Percentiles rank a stretch among this genome's conserved stretches.
Conservation (phyloP, 2,888 invertebrate species). For the Epicampocera succincta region DNA sequence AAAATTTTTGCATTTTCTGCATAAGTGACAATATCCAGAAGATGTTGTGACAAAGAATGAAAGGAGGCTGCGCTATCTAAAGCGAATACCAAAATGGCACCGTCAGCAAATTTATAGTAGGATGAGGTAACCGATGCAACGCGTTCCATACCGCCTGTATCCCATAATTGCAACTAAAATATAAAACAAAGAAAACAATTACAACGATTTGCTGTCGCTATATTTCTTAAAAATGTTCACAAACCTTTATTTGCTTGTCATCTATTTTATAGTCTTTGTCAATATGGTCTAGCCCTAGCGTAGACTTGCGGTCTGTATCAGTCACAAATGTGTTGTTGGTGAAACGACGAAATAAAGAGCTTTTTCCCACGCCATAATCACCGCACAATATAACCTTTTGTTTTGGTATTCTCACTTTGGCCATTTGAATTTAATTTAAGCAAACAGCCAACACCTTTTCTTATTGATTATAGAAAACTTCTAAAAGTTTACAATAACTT, state of each 20-base stretch:
- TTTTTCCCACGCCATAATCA: slow-evolving; percentile 97
- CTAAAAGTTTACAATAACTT: slow-evolving; percentile 13
- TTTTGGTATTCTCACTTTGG: slow-evolving; percentile 90
- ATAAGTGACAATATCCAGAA: slow-evolving; percentile 95
- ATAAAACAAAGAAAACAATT: neutral
- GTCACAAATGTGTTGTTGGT: slow-evolving; percentile 87
- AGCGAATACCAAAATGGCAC: slow-evolving; percentile 95
- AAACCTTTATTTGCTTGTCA: slow-evolving; percentile 84
- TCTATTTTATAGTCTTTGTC: slow-evolving; percentile 89
- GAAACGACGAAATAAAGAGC: slow-evolving; percentile 94
- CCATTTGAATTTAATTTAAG: slow-evolving; percentile 83
- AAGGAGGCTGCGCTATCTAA: slow-evolving; percentile 95
- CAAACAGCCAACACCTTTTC: neutral
- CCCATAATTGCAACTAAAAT: slow-evolving; percentile 94
- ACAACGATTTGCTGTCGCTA: neutral
- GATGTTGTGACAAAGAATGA: slow-evolving; percentile 94
- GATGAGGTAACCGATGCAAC: slow-evolving; percentile 97
- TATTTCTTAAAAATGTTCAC: neutral
- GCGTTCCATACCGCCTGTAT: slow-evolving; percentile 98
- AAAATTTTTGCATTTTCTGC: slow-evolving; percentile 98
- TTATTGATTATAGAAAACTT: slow-evolving; percentile 32
- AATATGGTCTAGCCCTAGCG: slow-evolving; percentile 95
- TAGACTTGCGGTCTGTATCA: slow-evolving; percentile 91
- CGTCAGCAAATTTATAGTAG: slow-evolving; percentile 97
- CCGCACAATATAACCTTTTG: slow-evolving; percentile 97